These are phyloP conservation scores for Melanerpes formicivorus DNA, from an alignment of 2,113 vertebrate species.

Conservation along the genomic window DNA sequence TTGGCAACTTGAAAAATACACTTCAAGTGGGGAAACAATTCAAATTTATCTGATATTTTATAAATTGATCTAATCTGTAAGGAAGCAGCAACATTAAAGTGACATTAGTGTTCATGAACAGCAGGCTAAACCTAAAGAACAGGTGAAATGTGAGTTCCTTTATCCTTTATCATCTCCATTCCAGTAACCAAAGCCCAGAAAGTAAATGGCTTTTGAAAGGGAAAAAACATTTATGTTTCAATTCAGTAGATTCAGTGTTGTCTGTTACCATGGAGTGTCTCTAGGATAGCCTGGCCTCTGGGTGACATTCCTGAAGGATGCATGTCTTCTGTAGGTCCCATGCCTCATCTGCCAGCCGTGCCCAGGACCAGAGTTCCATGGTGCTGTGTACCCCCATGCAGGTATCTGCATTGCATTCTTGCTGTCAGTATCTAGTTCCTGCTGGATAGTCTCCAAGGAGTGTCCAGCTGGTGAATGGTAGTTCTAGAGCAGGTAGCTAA, in stretches of 20 bases:
- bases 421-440: neutral
- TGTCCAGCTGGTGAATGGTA: neutral
- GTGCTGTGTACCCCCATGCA: neutral
- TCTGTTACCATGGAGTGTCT: neutral
- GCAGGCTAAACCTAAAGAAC: neutral
- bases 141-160: neutral
- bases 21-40: neutral
- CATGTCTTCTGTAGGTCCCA: rapidly evolving
- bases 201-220: neutral
- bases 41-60: constrained; percentile 10
- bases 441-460: neutral
- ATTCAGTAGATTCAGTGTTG: neutral
- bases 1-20: constrained; percentile 13
- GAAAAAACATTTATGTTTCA: neutral
- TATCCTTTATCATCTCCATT: neutral
- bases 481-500: neutral
- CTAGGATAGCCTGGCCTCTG: neutral
- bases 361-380: neutral
- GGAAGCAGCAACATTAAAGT: constrained; percentile 4
- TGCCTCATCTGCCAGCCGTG: neutral
- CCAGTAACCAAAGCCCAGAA: neutral
- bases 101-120: neutral
- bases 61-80: constrained; percentile 3
- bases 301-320: rapidly evolving
- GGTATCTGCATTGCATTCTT: neutral